These are phyloP conservation scores for Gryllus bimaculatus DNA, from an alignment of 1,140 invertebrate genomes.

Conservation along the genomic window DNA sequence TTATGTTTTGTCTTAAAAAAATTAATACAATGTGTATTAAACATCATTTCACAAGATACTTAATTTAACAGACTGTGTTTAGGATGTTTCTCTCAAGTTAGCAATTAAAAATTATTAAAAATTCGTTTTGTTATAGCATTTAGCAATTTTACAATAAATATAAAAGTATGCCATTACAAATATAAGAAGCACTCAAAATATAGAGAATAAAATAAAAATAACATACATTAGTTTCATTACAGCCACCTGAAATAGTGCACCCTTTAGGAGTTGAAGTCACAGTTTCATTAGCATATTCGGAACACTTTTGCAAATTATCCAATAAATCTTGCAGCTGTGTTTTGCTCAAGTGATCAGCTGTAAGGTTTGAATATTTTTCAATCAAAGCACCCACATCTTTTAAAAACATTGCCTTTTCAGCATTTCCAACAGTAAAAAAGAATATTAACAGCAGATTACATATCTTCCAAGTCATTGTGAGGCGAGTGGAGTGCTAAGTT, in stretches of 20 bases:
- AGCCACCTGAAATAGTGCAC: neutral
- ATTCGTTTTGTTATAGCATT: too few species aligned
- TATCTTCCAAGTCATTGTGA: neutral
- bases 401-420: neutral
- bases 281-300: neutral
- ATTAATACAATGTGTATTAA: too few species aligned
- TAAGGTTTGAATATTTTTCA: neutral
- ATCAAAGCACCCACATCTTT: neutral
- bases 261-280: neutral
- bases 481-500: too few species aligned
- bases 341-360: neutral
- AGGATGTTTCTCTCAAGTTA: too few species aligned
- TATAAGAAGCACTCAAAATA: too few species aligned
- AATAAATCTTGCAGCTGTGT: neutral
- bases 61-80: too few species aligned
- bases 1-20: too few species aligned
- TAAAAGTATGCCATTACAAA: too few species aligned
- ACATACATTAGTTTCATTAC: neutral
- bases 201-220: neutral
- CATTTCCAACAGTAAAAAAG: neutral
- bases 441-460: neutral
- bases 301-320: neutral
- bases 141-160: too few species aligned
- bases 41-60: too few species aligned
- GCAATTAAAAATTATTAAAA: too few species aligned